phyloP scores from a whole-genome alignment of 1,140 invertebrate species.

The Berghia stephanieae region DNA sequence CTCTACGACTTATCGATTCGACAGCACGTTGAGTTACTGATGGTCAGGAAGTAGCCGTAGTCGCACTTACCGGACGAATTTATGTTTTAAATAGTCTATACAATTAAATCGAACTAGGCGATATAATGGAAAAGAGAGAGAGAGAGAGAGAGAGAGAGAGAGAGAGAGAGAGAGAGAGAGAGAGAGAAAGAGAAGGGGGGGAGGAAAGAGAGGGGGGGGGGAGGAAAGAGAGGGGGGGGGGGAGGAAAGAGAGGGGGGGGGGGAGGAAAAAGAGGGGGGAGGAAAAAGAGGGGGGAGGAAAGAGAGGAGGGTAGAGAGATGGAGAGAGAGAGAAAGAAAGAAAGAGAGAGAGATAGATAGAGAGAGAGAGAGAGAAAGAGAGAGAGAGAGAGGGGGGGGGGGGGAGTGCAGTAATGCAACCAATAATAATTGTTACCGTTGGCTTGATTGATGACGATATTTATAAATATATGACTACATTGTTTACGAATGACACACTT shows the following conservation, averaged over 20 bases:
- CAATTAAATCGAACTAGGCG: neutral
- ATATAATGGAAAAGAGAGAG: neutral
- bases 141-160: constrained; percentile 9
- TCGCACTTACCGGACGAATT: neutral
- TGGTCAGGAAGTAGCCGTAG: neutral
- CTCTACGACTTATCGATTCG: too few relatives aligned
- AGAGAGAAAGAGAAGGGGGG: neutral
- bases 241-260: neutral
- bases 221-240: neutral
- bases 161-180: neutral
- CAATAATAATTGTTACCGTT: neutral
- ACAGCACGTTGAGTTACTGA: too few relatives aligned
- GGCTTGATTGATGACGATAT: neutral
- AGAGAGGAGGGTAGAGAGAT: too few relatives aligned
- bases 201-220: neutral
- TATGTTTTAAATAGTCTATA: neutral
- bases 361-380: neutral
- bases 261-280: neutral
- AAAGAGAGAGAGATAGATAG: too few relatives aligned
- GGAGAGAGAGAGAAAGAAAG: too few relatives aligned
- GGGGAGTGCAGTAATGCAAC: neutral
- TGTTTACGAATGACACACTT: neutral
- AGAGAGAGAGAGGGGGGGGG: neutral
- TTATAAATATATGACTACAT: neutral
- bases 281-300: neutral